Conservation (phyloP, 2,888 invertebrate species). For the Uloborus plumipes region DNA sequence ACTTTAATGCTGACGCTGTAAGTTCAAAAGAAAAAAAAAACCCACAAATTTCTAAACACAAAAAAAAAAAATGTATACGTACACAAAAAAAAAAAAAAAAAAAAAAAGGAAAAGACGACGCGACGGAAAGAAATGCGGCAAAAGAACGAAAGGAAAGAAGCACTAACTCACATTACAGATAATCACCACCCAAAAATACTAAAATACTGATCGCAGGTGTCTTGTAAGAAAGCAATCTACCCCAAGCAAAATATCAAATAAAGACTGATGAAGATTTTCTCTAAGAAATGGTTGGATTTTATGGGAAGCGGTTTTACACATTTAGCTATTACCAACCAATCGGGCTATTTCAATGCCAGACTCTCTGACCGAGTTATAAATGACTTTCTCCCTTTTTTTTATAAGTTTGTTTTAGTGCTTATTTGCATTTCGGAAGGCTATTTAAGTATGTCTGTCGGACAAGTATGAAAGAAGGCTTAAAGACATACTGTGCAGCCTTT, state of each 20-base stretch:
- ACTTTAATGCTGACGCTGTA: no score
- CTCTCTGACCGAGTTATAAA: neutral
- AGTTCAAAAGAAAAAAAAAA: no score
- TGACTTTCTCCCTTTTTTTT: neutral
- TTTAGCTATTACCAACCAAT: slow-evolving; percentile 14
- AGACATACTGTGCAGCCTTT: no score
- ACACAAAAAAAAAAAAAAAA: no score
- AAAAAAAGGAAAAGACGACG: no score
- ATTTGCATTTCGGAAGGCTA: no score
- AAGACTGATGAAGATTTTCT: slow-evolving; percentile 30
- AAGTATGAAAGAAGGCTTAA: no score
- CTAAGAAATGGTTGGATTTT: slow-evolving; percentile 20
- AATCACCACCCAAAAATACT: slow-evolving; percentile 17
- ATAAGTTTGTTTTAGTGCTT: neutral
- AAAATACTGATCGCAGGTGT: slow-evolving; percentile 34
- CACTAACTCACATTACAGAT: slow-evolving; percentile 18
- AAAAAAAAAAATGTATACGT: no score
- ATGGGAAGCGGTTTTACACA: slow-evolving; percentile 28
- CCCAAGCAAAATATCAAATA: slow-evolving; percentile 22
- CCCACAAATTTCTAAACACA: no score
- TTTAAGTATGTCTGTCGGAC: no score
- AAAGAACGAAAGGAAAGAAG: neutral
- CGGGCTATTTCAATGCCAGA: slow-evolving; percentile 8
- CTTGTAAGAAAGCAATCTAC: slow-evolving; percentile 30
- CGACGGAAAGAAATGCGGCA: no score